phyloP scores from a whole-genome alignment of 2,113 vertebrate genomes.

The Anolis carolinensis region DNA sequence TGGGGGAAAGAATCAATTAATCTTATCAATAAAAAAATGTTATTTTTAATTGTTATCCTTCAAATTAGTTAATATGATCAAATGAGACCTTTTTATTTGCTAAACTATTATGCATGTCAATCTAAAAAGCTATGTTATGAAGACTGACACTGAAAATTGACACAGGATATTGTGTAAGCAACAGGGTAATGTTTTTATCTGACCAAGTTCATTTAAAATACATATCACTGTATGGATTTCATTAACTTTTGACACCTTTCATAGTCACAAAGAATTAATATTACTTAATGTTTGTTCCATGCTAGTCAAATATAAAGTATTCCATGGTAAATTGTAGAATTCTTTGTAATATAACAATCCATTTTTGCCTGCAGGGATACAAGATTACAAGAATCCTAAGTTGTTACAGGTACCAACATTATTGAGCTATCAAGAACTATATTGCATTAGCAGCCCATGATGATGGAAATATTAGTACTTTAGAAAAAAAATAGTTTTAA shows the following conservation, averaged over 20 bases:
- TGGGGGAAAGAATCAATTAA: not conserved
- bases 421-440: not conserved
- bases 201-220: not conserved
- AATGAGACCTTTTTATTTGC: constrained; percentile 9
- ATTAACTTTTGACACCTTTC: not conserved
- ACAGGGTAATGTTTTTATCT: not conserved
- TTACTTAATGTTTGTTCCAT: not conserved
- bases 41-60: constrained; percentile 10
- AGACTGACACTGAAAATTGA: constrained; percentile 5
- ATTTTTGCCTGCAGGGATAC: not conserved
- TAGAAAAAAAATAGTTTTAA: not conserved
- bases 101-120: not conserved
- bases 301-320: not conserved
- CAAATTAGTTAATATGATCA: constrained; percentile 21
- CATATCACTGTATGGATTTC: not conserved
- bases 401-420: not conserved
- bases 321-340: not conserved
- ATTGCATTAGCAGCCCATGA: not conserved
- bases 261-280: not conserved
- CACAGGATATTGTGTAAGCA: not conserved
- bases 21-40: not conserved
- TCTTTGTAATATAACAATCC: not conserved
- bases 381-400: not conserved
- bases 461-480: not conserved
- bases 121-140: not conserved